Percentiles rank a stretch among this genome's conserved stretches.
These are phyloP conservation scores for Plebejus melissa DNA, from an alignment of 2,888 invertebrate genomes.

Conservation along the genomic window DNA sequence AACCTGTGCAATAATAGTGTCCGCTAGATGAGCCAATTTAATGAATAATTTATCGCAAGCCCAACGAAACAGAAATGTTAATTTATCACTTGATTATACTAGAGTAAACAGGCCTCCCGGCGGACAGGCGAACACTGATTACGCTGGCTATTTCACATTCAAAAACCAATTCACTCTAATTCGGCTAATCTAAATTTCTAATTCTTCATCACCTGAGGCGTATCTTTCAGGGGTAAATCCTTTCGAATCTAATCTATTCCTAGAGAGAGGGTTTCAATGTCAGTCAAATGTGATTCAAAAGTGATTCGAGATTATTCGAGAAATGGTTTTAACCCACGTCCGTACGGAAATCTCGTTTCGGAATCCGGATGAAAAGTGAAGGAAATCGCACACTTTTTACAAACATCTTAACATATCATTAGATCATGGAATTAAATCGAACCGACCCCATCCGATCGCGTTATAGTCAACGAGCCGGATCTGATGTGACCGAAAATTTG, in stretches of 20 bases:
- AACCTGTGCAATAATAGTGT: constrained; percentile 15
- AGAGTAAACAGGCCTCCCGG: constrained; percentile 37
- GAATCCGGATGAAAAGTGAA: neutral
- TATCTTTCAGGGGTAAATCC: neutral
- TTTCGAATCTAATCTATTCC: constrained; percentile 1
- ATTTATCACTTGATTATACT: constrained; percentile 39
- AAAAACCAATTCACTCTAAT: constrained; percentile 23
- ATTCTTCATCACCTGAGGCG: constrained; percentile 11
- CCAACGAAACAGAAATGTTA: constrained; percentile 38
- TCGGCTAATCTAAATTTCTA: constrained; percentile 25
- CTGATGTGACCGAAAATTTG: constrained; percentile 56
- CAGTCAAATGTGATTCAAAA: neutral
- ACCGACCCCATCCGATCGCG: constrained; percentile 25
- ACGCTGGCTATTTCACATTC: constrained; percentile 21
- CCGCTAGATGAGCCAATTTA: constrained; percentile 34
- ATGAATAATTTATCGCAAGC: constrained; percentile 38
- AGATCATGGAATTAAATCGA: constrained; percentile 13
- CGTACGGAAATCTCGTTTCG: neutral
- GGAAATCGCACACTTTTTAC: neutral
- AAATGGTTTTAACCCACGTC: neutral
- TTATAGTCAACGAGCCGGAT: constrained; percentile 45
- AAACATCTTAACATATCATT: constrained; percentile 23
- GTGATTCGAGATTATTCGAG: neutral
- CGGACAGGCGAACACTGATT: constrained; percentile 22
- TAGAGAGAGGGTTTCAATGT: neutral